Conservation (phyloP, 2,888 invertebrate genomes). For the Platerodrilus igneus region DNA sequence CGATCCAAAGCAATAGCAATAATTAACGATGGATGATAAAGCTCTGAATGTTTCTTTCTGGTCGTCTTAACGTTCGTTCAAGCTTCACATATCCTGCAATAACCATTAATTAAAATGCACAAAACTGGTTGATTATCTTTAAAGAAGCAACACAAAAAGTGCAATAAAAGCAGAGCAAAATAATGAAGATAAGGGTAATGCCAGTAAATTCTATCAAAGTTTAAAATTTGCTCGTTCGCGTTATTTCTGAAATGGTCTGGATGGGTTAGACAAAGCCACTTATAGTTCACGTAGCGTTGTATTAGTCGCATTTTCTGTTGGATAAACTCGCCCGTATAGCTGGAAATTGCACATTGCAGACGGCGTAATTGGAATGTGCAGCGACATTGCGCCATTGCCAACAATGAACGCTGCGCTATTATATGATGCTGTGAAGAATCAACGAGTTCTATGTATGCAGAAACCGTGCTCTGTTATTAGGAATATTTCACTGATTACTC, state of each 20-base stretch:
- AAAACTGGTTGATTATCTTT: conserved; percentile 1
- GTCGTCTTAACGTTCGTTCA: conserved; percentile 16
- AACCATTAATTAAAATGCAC: conserved; percentile 11
- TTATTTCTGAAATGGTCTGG: conserved; percentile 3
- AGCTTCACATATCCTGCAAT: conserved; percentile 8
- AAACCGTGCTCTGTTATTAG: too few species aligned
- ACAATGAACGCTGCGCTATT: conserved; percentile 32
- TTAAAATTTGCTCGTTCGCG: conserved; percentile 21
- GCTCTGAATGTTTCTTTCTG: conserved; percentile 12
- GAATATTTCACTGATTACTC: too few species aligned
- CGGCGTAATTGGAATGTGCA: conserved; percentile 42
- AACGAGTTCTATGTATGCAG: too few species aligned
- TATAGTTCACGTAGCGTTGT: conserved; percentile 1
- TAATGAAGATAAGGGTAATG: conserved; percentile 46
- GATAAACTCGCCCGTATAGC: conserved; percentile 38
- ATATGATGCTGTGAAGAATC: too few species aligned
- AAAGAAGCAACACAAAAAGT: conserved; percentile 4
- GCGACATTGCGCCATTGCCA: conserved; percentile 35
- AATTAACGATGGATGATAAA: too few species aligned
- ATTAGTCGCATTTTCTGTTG: conserved; percentile 5
- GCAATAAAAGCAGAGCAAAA: conserved; percentile 40
- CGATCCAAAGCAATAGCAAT: too few species aligned
- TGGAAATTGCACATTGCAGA: conserved; percentile 38
- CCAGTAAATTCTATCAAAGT: conserved; percentile 35
- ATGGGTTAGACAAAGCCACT: conserved; percentile 9